Percentiles rank a stretch among this genome's conserved stretches.
These are phyloP conservation scores for Chrysoperla carnea DNA, from an alignment of 1,140 invertebrate species.

Conservation along the genomic window DNA sequence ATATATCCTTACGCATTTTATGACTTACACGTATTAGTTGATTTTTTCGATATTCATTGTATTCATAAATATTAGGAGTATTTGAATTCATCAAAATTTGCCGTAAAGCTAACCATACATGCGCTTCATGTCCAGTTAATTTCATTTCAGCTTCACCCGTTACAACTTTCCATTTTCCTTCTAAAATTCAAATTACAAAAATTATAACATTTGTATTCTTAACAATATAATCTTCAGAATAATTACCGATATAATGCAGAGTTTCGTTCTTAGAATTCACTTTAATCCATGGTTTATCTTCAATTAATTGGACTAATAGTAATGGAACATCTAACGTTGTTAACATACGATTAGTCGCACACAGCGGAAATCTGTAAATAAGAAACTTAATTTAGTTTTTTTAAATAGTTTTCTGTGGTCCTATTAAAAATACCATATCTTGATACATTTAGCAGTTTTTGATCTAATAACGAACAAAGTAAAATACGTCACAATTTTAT, in stretches of 20 bases:
- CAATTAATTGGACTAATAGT: conserved; percentile 45
- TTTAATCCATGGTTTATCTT: conserved; percentile 47
- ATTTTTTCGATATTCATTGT: conserved; percentile 44
- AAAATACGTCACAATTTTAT: too few relatives aligned
- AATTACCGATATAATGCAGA: conserved; percentile 27
- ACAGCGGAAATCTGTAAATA: conserved; percentile 30
- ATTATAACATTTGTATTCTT: conserved; percentile 4
- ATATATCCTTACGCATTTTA: too few relatives aligned
- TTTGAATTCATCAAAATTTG: conserved; percentile 45
- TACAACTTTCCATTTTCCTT: conserved; percentile 42
- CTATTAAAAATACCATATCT: too few relatives aligned
- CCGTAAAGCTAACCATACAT: conserved; percentile 48
- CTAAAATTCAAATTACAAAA: conserved; percentile 11
- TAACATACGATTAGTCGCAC: conserved; percentile 39
- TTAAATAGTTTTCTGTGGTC: too few relatives aligned
- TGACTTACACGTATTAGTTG: conserved; percentile 35
- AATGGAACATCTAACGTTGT: conserved; percentile 53
- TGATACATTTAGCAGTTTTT: too few relatives aligned
- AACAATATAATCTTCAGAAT: too few relatives aligned
- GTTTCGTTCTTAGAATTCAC: conserved; percentile 29
- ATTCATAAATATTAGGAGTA: conserved; percentile 40
- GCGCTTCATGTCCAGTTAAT: conserved; percentile 42
- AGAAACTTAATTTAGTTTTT: too few relatives aligned
- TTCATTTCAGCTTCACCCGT: conserved; percentile 28
- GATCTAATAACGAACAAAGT: too few relatives aligned